Base-by-base conservation (phyloP, 2,113 vertebrate genomes). In the Peromyscus maniculatus region DNA sequence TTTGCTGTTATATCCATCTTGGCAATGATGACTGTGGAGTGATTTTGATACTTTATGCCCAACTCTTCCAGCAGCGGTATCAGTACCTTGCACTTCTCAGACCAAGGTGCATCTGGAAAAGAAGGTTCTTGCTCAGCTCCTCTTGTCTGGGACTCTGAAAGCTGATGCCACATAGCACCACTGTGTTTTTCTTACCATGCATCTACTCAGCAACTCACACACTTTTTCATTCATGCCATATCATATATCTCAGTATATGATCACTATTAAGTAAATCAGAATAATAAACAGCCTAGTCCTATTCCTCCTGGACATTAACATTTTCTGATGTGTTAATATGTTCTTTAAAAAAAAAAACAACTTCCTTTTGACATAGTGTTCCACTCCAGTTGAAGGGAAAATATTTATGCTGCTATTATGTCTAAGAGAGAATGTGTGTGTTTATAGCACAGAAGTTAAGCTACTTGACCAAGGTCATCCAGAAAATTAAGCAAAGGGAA, bases 1-100 rank as follows among this genome's bases (percentile, higher is more conserved):
- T 99, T 99, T 28, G 99, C 99, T 0, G 99, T 99, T 62, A 99
- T 97, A n/a, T 99, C 99, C 0, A 99, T 99, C 96, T 99, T 99
- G 1, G 99, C 99, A 4, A 99, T 96, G 59, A 99, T 98, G 64
- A 99, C 59, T 0, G 99, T 98, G 74, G 98, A 96, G 21, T 12
- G 98, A 9, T 98, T 97, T 92, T 98, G 75, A 0, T 99, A 99
- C 46, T 97, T 98, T 95, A 98, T 98, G 21, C 99, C 99, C 69
- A 99, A 87, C n/a, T 99, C 98, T 36, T 99, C 99, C 99, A 99
- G 99, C 91, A 99, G 49, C 0, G 98, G 99, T 64, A 99, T 99
- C 52, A 99, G 94, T 15, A 91, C 96, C 1, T 66, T 98, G 88
- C 99, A 99, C 84, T 98, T 96, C 0, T 96, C 75, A 77, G 99